Base-by-base conservation (phyloP, 2,888 invertebrate species). In the Leptinotarsa peninsularis region DNA sequence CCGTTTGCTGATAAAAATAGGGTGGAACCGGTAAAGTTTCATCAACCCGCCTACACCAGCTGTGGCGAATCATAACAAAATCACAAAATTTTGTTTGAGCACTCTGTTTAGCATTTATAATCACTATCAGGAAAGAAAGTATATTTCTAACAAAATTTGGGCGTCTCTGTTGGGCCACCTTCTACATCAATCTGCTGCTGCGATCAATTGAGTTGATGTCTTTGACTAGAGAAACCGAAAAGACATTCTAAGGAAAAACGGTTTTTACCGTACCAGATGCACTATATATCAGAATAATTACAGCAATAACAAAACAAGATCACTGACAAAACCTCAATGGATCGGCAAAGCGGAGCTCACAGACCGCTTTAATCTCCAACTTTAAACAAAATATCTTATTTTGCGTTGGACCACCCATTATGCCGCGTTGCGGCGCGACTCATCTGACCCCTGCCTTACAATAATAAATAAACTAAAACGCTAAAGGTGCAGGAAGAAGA, bases 371-470 rank as follows among this genome's bases (percentile, higher is more conserved):
- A 78, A 80, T 78, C 78, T 78, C 74, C 58, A 70, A 78, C 77
- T 80, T 80, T 79, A 80, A 80, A 80, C 80, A 80, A 78, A 80
- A 80, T 79, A 76, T 78, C 77, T 78, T 78, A 77, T 79, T 78
- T 76, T 78, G 80, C 77, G 79, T 79, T 76, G 71, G 80, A 73
- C 80, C 80, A 79, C 80, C 80, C 80, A 80, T 60, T 5, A n/a
- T 21, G 58, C 15, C 43, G 27, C 27, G 21, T 49, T 70, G 63
- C 70, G 70, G 70, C 70, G 23, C 49, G 70, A 70, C 58, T 58
- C 70, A 70, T 70, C 58, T 70, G 70, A 70, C 70, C 70, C 58
- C 70, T 70, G 58, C 43, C 70, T 49, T 49, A 49, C 49, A 70
- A 70, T 70, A 70, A 70, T 70, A 70, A 70, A 70, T 58, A 70